phyloP scores from a whole-genome alignment of 2,113 vertebrate genomes.

The Gobio gobio region DNA sequence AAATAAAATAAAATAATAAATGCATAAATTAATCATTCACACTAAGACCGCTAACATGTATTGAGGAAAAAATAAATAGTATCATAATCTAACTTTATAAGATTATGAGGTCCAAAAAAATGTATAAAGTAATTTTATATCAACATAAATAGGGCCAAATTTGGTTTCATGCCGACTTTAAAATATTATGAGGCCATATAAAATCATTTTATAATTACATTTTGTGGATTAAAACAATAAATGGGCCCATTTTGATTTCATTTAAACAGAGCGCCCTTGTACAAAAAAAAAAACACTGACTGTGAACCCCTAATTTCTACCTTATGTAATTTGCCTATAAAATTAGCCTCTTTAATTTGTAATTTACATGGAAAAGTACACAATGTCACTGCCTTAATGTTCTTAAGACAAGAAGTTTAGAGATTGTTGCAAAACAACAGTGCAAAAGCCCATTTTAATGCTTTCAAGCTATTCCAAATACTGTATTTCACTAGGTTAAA shows the following conservation, averaged over 20 bases:
- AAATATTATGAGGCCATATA: background rate
- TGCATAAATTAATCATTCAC: no score
- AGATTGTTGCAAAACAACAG: slow-evolving; percentile 11
- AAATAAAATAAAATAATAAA: no score
- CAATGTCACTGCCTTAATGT: slow-evolving; percentile 10
- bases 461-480: background rate
- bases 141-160: no score
- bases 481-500: background rate
- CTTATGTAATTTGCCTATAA: background rate
- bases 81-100: no score
- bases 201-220: background rate
- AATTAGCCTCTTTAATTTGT: background rate
- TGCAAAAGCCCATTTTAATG: slow-evolving; percentile 1
- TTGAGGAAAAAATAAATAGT: no score
- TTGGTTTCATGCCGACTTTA: no score
- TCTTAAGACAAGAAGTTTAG: slow-evolving; percentile 2
- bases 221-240: background rate
- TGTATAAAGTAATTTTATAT: no score
- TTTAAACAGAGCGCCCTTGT: background rate
- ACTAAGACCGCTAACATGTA: no score
- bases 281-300: no score
- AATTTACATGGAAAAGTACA: slow-evolving; percentile 1
- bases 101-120: no score
- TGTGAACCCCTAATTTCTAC: background rate
- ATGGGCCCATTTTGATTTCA: background rate